Evolutionary conservation across 2,888 invertebrate species (phyloP).

Genomic region (Atethmia centrago): DNA sequence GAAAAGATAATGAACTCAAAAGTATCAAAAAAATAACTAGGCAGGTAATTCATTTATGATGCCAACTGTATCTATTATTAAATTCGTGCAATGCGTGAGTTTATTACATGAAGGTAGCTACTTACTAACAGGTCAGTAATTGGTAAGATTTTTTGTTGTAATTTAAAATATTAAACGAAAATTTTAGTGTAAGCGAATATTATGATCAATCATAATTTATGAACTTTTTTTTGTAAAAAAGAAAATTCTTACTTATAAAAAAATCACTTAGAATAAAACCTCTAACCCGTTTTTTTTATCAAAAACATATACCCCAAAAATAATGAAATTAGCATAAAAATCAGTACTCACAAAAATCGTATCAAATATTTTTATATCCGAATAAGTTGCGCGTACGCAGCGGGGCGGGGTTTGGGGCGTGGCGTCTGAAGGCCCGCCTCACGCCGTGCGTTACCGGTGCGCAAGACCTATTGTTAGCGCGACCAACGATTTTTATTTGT

Average conservation of each 20-base stretch:
- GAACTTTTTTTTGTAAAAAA: too few relatives aligned
- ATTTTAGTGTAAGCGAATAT: too few relatives aligned
- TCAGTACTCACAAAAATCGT: slow-evolving; percentile 41
- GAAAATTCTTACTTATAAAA: not conserved
- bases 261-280: not conserved
- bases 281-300: not conserved
- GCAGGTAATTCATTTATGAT: not conserved
- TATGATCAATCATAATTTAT: not conserved
- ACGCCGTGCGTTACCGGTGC: slow-evolving; percentile 85
- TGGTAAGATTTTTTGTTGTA: not conserved
- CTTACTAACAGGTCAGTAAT: not conserved
- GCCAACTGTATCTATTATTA: slow-evolving; percentile 5
- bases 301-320: slow-evolving; percentile 18
- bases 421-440: slow-evolving; percentile 78
- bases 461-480: slow-evolving; percentile 78
- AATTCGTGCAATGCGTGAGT: slow-evolving; percentile 10
- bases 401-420: slow-evolving; percentile 82
- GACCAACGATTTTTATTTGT: slow-evolving; percentile 65
- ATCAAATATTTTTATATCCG: slow-evolving; percentile 54
- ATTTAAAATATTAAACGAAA: slow-evolving; percentile 15
- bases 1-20: not conserved
- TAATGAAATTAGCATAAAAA: slow-evolving; percentile 44
- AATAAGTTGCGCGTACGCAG: slow-evolving; percentile 64
- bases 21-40: not conserved
- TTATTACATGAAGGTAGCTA: too few relatives aligned